Base-by-base conservation (phyloP, 1,140 invertebrate species). In the Dinothrombium tinctorium region DNA sequence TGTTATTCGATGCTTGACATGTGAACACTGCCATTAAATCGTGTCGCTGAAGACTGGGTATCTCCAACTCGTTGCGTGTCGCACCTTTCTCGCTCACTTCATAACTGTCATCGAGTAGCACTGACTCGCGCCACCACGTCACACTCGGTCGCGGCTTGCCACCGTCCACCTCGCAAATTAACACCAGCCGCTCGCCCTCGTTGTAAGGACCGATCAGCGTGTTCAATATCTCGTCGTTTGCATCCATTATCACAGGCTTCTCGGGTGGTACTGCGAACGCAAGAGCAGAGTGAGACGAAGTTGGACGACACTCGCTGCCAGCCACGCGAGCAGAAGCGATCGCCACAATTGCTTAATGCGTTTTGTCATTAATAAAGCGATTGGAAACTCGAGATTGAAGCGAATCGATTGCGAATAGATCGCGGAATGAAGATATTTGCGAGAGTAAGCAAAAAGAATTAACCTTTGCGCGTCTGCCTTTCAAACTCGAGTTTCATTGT, bases 1-100 rank as follows among this genome's bases (percentile, higher is more conserved):
- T 71, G 56, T 82, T 82, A 58, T 84, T 87, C 21, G 68, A 69
- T 2, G 79, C 78, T 52, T 73, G 69, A 59, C 83, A 89, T 8
- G 75, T 79, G 14, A 87, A 66, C 46, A 76, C 67, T 0, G 77
- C 72, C 52, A 76, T 72, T 1, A 86, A 69, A 58, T 89, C 80
- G 17, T 64, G 61, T 31, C 82, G 59, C 1, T 69, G 69, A 40
- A 87, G 66, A 42, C 73, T 70, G 31, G 70, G 65, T 21, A 68
- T 63, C 19, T 68, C 60, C 20, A 86, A 65, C 44, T 74, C 72
- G 51, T 74, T 81, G 26, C 76, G 67, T 12, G 33, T 15, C 8
- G 11, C 8, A 8, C 9, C 3, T 23, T 60, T 60, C 1, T 56
- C 52, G 12, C 59, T 56, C 54, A 59, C 54, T 2, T 64, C 57